Evolutionary conservation across 2,888 invertebrate genomes (phyloP).

Genomic region (Caradrina clavipalpis): DNA sequence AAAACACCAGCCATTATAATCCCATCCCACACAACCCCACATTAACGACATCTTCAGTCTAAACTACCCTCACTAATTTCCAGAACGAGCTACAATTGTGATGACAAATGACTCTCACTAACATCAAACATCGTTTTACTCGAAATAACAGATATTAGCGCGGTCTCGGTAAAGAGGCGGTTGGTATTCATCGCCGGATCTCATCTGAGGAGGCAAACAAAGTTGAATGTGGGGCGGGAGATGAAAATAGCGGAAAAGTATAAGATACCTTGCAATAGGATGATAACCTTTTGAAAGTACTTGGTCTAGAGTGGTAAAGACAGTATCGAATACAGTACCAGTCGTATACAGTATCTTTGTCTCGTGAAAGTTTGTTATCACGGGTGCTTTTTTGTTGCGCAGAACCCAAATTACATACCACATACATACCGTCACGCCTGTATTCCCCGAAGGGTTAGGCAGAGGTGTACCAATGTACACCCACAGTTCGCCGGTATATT

Average conservation of each 20-base stretch:
- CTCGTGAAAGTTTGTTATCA: too few species aligned
- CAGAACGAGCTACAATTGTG: slow-evolving; percentile 32
- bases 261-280: too few species aligned
- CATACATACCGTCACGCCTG: too few species aligned
- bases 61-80: slow-evolving; percentile 26
- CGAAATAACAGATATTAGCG: slow-evolving; percentile 57
- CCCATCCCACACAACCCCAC: slow-evolving; percentile 7
- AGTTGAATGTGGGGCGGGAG: background rate
- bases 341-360: too few species aligned
- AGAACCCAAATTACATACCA: too few species aligned
- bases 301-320: too few species aligned
- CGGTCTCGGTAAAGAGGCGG: background rate
- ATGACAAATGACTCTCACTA: slow-evolving; percentile 22
- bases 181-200: background rate
- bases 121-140: slow-evolving; percentile 48
- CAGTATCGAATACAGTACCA: too few species aligned
- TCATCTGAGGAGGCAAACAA: background rate
- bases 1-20: background rate
- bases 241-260: background rate
- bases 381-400: too few species aligned
- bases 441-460: too few species aligned
- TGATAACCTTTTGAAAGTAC: too few species aligned
- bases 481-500: too few species aligned
- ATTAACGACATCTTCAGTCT: slow-evolving; percentile 26
- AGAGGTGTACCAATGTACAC: too few species aligned